Base-by-base conservation (phyloP, 2,113 vertebrate genomes). In the Cottus gobio region DNA sequence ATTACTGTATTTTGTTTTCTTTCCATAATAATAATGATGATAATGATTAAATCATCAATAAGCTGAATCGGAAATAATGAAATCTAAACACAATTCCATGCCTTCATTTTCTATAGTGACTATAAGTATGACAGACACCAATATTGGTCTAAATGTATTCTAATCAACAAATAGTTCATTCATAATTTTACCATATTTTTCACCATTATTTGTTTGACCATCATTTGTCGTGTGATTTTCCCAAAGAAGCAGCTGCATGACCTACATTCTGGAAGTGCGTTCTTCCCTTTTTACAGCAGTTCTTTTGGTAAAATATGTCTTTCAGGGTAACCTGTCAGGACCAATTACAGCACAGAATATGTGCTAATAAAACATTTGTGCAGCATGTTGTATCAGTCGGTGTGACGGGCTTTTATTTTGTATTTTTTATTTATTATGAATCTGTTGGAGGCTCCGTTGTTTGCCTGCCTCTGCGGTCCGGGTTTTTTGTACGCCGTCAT, bases 401-500 rank as follows among this genome's bases (percentile, higher is more conserved):
- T 68, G 10, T 56, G 20, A 61, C 20, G 56, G 30, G 44, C 63
- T 73, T 7, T 44, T 20, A 1, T n/a, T 68, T 44, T n/a, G n/a
- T n/a, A n/a, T 44, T 44, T 52, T 16, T 26, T 37, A 34, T 48
- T 26, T 75, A n/a, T 57, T 61, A 36, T n/a, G 2, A 52, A 72
- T 71, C 70, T 75, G 62, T 82, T n/a, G n/a, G 50, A 66, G 52
- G 28, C 26, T 66, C 31, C 77, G 42, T 74, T 83, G 67, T 87
- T 77, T 48, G 77, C 67, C 10, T 12, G 68, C 69, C 62, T 91
- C 84, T 71, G 22, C 15, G 26, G 81, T 74, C 77, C 66, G 2
- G 18, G 87, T 88, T 84, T 74, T 87, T 83, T 89, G 83, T 85
- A 79, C 54, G 62, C 64, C 82, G 36, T 85, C 82, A 72, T 89